Evolutionary conservation across 1,140 invertebrate species (phyloP).

Genomic region (Drosophila insularis): DNA sequence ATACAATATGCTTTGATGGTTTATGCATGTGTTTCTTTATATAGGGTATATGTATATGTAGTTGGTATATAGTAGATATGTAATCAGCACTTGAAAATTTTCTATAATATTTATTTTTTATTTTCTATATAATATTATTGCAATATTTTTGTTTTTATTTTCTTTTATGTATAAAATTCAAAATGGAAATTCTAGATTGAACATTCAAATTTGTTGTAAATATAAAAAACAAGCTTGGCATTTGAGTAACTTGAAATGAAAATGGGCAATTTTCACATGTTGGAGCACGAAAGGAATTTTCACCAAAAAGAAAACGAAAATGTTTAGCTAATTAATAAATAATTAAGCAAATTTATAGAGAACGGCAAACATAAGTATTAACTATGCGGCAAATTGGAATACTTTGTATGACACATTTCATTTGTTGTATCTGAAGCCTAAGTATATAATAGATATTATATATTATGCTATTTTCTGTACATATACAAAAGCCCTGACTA

Average conservation of each 20-base stretch:
- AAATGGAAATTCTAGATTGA: slow-evolving; percentile 71
- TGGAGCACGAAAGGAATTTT: slow-evolving; percentile 8
- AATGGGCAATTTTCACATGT: slow-evolving; percentile 17
- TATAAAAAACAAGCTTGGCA: slow-evolving; percentile 61
- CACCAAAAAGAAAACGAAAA: slow-evolving; percentile 27
- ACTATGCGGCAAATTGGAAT: slow-evolving; percentile 37
- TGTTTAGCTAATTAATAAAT: slow-evolving; percentile 45
- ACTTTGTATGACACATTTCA: background rate
- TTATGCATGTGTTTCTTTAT: slow-evolving; percentile 23
- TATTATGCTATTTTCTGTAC: background rate
- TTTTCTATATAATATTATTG: slow-evolving; percentile 35
- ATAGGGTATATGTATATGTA: slow-evolving; percentile 35
- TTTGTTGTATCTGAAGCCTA: background rate
- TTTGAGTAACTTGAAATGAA: slow-evolving; percentile 3
- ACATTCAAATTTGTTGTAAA: slow-evolving; percentile 78
- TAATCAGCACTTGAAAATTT: slow-evolving; percentile 81
- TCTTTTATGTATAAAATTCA: slow-evolving; percentile 43
- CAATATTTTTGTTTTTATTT: slow-evolving; percentile 28
- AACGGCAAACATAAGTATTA: slow-evolving; percentile 51
- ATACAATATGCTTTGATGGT: slow-evolving; percentile 53
- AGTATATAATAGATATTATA: background rate
- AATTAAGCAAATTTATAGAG: slow-evolving; percentile 43
- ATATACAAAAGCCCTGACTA: background rate
- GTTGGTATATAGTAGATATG: slow-evolving; percentile 38
- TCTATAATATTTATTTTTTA: slow-evolving; percentile 59